phyloP scores from a whole-genome alignment of 2,797 vertebrate genomes.

The Microctenopoma steveboyesi region DNA sequence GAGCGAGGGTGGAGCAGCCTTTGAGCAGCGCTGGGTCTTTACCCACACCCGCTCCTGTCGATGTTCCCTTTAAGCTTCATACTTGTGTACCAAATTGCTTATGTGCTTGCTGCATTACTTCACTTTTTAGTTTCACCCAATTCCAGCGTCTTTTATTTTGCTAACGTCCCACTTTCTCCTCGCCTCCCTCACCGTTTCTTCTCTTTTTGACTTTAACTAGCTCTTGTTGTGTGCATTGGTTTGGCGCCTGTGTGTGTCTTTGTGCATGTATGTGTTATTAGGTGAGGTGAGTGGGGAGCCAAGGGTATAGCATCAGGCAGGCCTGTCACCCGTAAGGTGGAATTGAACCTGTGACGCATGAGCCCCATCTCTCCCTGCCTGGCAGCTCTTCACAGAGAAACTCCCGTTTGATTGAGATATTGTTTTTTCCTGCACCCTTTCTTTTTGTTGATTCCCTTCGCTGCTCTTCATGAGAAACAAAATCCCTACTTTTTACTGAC shows the following conservation, averaged over 20 bases:
- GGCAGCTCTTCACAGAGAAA: constrained; percentile 75
- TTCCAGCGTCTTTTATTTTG: constrained; percentile 71
- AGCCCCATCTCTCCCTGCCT: constrained; percentile 65
- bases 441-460: constrained; percentile 75
- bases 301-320: constrained; percentile 76
- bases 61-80: constrained; percentile 80
- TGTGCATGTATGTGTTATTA: constrained; percentile 51
- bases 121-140: constrained; percentile 72
- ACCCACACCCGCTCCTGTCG: constrained; percentile 75
- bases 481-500: constrained; percentile 76
- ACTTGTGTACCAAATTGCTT: constrained; percentile 82
- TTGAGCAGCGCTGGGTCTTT: constrained; percentile 84
- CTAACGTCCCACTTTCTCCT: constrained; percentile 74
- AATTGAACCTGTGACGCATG: constrained; percentile 78
- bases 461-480: constrained; percentile 71
- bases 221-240: constrained; percentile 62
- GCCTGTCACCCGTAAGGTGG: constrained; percentile 82
- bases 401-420: constrained; percentile 80
- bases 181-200: constrained; percentile 52
- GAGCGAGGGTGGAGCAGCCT: constrained; percentile 83
- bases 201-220: constrained; percentile 76
- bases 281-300: constrained; percentile 74
- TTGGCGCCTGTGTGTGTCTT: constrained; percentile 40
- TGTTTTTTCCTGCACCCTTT: constrained; percentile 66
- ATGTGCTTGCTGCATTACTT: constrained; percentile 65